Evolutionary conservation across 1,140 invertebrate genomes (phyloP), one percentile per base, ranked within the genome.

Genomic region (Anastrepha ludens): DNA sequence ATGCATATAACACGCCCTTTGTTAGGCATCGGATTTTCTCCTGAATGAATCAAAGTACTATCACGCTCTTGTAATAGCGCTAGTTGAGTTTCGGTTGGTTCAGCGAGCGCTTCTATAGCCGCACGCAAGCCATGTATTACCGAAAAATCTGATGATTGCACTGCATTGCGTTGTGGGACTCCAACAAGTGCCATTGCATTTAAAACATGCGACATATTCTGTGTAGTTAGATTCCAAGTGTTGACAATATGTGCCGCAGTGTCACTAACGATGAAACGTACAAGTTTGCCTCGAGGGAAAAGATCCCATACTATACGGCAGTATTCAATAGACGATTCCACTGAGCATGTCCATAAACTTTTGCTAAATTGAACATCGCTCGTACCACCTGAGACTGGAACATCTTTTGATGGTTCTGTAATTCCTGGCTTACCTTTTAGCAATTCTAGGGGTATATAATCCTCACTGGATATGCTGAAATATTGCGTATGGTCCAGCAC

Each of bases 231-330:
- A 89, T 93, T 96, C 97, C 97, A 98, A 89, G 96, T 96, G 90
- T 98, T 98, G 11, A 98, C 94, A 87, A 96, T 95, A 89, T 97
- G 96, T 2, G 97, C 96, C 47, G 95, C 95, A 86, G 95, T 95
- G 93, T 98, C 97, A 91, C 97, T 97, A 0, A 97, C 96, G 86
- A 98, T 95, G 93, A 98, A 97, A 88, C 96, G 94, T 0, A 98
- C 97, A 93, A 98, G 94, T 95, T 98, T 98, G 88, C 96, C 96
- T 62, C 95, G 94, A 0, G 98, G 98, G 94, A 98, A 99, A 44
- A 99, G 94, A 94, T 99, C 98, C 97, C 98, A 99, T 8, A 99
- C 97, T 89, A 99, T 98, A 41, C 98, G 95, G 91, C 98, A 98
- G 92, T 99, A 99, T 94, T 99, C 98, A 85, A 99, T 95, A 3